Percentiles rank a stretch among this genome's conserved stretches.
Evolutionary conservation across 2,888 invertebrate species (phyloP).

Genomic region (Limnephilus lunatus): DNA sequence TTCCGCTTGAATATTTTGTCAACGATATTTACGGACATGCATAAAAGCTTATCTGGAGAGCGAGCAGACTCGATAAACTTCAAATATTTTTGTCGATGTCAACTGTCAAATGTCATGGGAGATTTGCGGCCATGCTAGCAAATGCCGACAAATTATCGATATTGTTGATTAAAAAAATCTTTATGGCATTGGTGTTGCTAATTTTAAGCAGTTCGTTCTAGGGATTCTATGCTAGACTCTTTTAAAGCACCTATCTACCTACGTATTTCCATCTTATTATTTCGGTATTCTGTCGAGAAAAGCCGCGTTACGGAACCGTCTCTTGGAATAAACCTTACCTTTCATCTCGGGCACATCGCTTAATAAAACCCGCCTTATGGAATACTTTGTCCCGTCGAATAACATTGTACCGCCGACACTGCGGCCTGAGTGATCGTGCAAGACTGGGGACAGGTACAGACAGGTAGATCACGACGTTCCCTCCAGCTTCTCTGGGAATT

Average conservation of each 20-base stretch:
- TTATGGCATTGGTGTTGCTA: too few relatives aligned
- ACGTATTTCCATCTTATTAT: neutral
- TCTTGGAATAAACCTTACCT: neutral
- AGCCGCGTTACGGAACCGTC: neutral
- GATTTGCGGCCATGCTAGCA: too few relatives aligned
- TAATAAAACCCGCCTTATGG: neutral
- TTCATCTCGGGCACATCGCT: neutral
- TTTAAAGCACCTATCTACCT: neutral
- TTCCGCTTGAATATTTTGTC: too few relatives aligned
- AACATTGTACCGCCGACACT: neutral
- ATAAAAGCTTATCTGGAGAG: too few relatives aligned
- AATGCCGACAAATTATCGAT: too few relatives aligned
- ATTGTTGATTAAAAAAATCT: too few relatives aligned
- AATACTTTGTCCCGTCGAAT: neutral
- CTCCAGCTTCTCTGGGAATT: constrained; percentile 42
- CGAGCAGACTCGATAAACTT: too few relatives aligned
- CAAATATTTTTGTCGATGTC: too few relatives aligned
- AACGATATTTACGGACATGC: too few relatives aligned
- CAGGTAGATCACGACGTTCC: constrained; percentile 25
- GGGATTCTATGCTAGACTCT: neutral
- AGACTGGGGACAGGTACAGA: neutral
- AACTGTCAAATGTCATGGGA: too few relatives aligned
- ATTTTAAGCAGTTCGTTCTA: too few relatives aligned
- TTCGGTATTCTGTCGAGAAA: neutral
- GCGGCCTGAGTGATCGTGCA: neutral